Conservation (phyloP, 1,140 invertebrate species). For the Ceratoteleas bidentatus region DNA sequence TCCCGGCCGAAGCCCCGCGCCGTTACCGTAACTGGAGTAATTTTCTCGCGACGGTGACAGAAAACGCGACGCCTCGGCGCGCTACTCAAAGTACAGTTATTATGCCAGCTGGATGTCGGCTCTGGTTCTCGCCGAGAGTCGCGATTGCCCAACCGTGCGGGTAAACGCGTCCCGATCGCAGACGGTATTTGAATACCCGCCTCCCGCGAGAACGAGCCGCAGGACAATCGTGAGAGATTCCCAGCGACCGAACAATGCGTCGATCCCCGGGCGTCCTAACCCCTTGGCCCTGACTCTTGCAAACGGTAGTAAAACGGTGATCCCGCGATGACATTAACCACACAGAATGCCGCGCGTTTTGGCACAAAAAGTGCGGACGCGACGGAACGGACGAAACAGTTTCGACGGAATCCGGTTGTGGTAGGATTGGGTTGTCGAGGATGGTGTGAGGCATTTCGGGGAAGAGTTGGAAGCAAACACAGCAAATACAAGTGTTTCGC, state of each 20-base stretch:
- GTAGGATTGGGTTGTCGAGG: too few relatives aligned
- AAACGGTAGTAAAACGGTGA: conserved; percentile 75
- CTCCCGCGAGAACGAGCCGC: conserved; percentile 75
- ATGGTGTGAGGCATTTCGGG: too few relatives aligned
- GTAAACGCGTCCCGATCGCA: conserved; percentile 70
- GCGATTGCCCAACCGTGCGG: conserved; percentile 74
- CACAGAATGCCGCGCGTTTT: conserved; percentile 40
- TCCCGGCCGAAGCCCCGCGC: conserved; percentile 40
- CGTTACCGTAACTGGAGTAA: conserved; percentile 53
- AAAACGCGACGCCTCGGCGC: conserved; percentile 26
- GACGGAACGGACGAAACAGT: too few relatives aligned
- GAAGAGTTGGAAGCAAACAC: too few relatives aligned
- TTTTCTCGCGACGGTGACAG: conserved; percentile 42
- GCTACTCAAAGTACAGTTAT: conserved; percentile 55
- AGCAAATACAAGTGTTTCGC: too few relatives aligned
- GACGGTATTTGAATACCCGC: conserved; percentile 76
- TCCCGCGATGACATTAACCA: conserved; percentile 70
- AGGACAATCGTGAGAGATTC: conserved; percentile 81
- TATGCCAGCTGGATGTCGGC: conserved; percentile 32
- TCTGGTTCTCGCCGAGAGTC: conserved; percentile 41
- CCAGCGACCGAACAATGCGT: conserved; percentile 77
- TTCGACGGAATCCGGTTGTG: too few relatives aligned
- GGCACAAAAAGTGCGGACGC: not conserved
- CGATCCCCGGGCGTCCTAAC: conserved; percentile 66
- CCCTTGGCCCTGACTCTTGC: conserved; percentile 67